phyloP scores from a whole-genome alignment of 2,888 invertebrate genomes.

The Leptinotarsa juncta region DNA sequence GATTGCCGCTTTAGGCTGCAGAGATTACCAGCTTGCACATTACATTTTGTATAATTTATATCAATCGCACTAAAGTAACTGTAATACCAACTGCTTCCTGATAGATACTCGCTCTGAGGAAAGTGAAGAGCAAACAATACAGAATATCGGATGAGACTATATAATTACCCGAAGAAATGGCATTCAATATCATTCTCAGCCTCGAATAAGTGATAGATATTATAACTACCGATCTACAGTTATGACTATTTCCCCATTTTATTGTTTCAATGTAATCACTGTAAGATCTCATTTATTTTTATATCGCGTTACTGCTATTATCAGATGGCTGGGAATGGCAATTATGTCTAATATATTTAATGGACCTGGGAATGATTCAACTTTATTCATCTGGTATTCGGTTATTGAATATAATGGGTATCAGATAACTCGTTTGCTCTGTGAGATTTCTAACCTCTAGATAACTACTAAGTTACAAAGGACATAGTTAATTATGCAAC shows the following conservation, averaged over 20 bases:
- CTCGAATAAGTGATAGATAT: neutral
- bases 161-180: slow-evolving; percentile 19
- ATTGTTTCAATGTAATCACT: slow-evolving; percentile 22
- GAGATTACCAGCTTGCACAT: slow-evolving; percentile 11
- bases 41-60: slow-evolving; percentile 9
- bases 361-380: neutral
- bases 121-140: slow-evolving; percentile 35
- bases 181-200: slow-evolving; percentile 6
- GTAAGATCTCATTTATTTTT: slow-evolving; percentile 3
- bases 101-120: slow-evolving; percentile 31
- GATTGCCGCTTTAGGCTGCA: neutral
- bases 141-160: slow-evolving; percentile 12
- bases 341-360: neutral
- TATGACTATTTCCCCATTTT: slow-evolving; percentile 10
- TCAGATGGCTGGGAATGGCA: slow-evolving; percentile 2
- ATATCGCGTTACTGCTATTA: neutral
- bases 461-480: too few relatives aligned
- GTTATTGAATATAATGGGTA: neutral
- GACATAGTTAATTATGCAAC: too few relatives aligned
- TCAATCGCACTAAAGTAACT: slow-evolving; percentile 11
- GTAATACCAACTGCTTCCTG: slow-evolving; percentile 26
- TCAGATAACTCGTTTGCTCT: neutral
- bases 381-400: neutral
- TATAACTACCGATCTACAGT: neutral
- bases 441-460: too few relatives aligned